These are phyloP conservation scores for Poecilus cupreus DNA, from an alignment of 2,888 invertebrate genomes.

Conservation along the genomic window DNA sequence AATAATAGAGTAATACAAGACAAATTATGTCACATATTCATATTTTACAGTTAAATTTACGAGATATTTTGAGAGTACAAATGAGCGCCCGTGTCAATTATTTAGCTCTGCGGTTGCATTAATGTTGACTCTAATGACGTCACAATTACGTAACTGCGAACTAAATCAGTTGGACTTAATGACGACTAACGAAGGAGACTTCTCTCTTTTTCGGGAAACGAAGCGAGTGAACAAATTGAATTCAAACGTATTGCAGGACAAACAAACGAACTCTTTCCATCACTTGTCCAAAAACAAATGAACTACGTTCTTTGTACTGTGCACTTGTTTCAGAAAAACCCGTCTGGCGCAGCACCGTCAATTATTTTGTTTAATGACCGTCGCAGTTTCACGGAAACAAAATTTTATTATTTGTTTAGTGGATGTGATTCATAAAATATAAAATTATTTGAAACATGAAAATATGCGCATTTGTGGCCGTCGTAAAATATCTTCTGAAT, in stretches of 20 bases:
- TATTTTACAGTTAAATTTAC: no score
- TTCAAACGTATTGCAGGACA: not conserved
- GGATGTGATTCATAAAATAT: no score
- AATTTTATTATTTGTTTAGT: no score
- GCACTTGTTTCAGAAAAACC: not conserved
- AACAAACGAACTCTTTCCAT: constrained; percentile 1
- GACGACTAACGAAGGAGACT: constrained; percentile 9
- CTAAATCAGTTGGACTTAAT: constrained; percentile 18
- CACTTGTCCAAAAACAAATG: constrained; percentile 24
- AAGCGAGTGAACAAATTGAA: constrained; percentile 24
- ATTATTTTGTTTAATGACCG: not conserved
- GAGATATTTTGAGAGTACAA: no score
- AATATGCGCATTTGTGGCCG: no score
- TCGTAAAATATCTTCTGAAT: not conserved
- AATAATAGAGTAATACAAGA: no score
- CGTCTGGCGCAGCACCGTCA: not conserved
- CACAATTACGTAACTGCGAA: not conserved
- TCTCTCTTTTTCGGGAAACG: not conserved
- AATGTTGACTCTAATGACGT: not conserved
- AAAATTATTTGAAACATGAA: no score
- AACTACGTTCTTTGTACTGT: not conserved
- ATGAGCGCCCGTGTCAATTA: no score
- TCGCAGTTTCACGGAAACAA: no score
- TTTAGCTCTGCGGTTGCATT: not conserved
- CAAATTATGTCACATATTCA: no score